phyloP scores from a whole-genome alignment of 2,888 invertebrate species.

The Antheraea yamamai region DNA sequence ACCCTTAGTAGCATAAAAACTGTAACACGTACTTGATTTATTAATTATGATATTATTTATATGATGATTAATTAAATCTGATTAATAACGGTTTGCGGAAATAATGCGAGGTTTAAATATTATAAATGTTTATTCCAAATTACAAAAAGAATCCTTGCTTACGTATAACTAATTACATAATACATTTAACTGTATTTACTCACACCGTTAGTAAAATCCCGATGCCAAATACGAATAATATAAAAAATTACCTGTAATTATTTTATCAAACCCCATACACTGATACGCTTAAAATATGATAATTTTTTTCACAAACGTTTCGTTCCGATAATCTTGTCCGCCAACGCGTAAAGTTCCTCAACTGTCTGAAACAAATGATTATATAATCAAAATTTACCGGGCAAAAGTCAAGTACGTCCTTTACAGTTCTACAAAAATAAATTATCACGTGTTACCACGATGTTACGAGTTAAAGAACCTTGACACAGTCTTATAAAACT shows the following conservation, averaged over 20 bases:
- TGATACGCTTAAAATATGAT: background rate
- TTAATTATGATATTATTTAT: no score
- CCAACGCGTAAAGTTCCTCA: constrained; percentile 85
- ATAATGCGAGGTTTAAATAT: background rate
- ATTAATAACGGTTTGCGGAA: no score
- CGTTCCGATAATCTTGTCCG: constrained; percentile 84
- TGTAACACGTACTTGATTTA: no score
- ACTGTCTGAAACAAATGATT: constrained; percentile 81
- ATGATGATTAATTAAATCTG: no score
- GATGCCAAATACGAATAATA: background rate
- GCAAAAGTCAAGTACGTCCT: background rate
- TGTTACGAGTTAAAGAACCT: background rate
- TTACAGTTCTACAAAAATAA: background rate
- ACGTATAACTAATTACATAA: background rate
- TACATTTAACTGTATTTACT: background rate
- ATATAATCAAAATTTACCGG: background rate
- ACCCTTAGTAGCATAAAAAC: no score
- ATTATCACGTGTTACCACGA: background rate
- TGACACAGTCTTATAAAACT: background rate
- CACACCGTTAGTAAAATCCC: background rate
- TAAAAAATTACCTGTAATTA: background rate
- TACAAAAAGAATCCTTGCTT: constrained; percentile 10
- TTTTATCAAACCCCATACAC: background rate
- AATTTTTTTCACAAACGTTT: constrained; percentile 52
- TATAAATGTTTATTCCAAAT: background rate